Evolutionary conservation across 2,888 invertebrate species (phyloP).

Genomic region (Leistus spinibarbis): DNA sequence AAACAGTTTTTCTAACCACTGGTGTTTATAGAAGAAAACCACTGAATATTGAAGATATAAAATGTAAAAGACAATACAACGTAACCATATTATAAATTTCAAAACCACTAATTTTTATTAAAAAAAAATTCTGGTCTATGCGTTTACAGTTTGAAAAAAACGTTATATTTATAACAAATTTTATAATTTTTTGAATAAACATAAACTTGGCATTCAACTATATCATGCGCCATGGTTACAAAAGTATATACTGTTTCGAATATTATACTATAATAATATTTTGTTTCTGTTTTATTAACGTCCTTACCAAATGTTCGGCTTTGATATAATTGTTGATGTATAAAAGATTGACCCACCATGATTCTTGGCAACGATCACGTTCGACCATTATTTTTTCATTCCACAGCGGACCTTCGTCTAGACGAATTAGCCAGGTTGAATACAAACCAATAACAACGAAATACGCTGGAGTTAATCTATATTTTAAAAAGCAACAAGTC

Average conservation of each 20-base stretch:
- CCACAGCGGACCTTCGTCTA: constrained; percentile 80
- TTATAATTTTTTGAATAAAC: not conserved
- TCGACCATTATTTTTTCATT: constrained; percentile 61
- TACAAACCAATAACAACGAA: constrained; percentile 73
- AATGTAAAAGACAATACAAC: no score
- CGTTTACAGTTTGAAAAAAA: no score
- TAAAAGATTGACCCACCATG: constrained; percentile 77
- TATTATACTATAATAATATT: not conserved
- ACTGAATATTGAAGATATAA: no score
- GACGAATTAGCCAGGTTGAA: constrained; percentile 71
- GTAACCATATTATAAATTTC: no score
- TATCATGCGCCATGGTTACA: constrained; percentile 1
- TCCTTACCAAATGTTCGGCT: constrained; percentile 65
- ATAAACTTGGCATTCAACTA: not conserved
- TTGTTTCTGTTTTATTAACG: constrained; percentile 11
- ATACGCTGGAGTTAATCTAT: constrained; percentile 76
- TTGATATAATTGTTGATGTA: constrained; percentile 77
- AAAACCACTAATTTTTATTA: no score
- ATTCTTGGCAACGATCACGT: constrained; percentile 66
- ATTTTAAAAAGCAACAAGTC: constrained; percentile 46
- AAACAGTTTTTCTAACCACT: no score
- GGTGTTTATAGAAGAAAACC: no score
- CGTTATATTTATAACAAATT: not conserved
- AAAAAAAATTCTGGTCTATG: no score
- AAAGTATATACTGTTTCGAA: not conserved